Base-by-base conservation (phyloP, 2,113 vertebrate species). In the Tenebrosternarchus preto region DNA sequence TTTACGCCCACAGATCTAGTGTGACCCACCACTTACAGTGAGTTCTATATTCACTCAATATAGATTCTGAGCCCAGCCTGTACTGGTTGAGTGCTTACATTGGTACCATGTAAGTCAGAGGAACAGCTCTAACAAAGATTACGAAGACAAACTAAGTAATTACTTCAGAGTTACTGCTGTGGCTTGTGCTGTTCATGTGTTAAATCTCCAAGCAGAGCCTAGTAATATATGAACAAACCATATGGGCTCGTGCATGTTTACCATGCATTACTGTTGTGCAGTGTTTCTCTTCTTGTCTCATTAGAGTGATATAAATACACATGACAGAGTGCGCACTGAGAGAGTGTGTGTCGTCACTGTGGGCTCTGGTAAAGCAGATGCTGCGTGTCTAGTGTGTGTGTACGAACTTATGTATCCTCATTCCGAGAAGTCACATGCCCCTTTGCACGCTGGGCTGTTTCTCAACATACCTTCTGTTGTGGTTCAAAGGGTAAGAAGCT, bases 351-450 rank as follows among this genome's bases (percentile, higher is more conserved):
- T 33, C 74, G 33, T 73, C 17, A 80, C 53, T 53, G 39, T n/a
- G 74, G 36, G 68, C 16, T 57, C 33, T 22, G 46, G 46, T 78
- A 27, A 71, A 79, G 76, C 17, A 53, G 60, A 77, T 73, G 70
- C 27, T 33, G 24, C 69, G 73, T 85, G 73, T 87, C 46, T 76
- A 76, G 78, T 88, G 76, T 82, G 68, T 85, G 80, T 84, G 78
- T 86, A 77, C 86, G 81, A 68, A 77, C 83, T 89, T 89, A 82
- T 87, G 83, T 91, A 86, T 92, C 78, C 87, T 88, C 56, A 80
- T 94, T 93, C 91, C 88, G 89, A 92, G 91, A 94, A 93, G 90
- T 94, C 92, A 93, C 92, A 92, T 90, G 56, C 81, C 67, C 39
- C 77, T 20, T n/a, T 31, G 66, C 72, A 83, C 85, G 87, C 70